A percentile compares a stretch with the other conserved stretches of the same genome.
Evolutionary conservation across 2,888 invertebrate species (phyloP).

Genomic region (Andrena haemorrhoa): DNA sequence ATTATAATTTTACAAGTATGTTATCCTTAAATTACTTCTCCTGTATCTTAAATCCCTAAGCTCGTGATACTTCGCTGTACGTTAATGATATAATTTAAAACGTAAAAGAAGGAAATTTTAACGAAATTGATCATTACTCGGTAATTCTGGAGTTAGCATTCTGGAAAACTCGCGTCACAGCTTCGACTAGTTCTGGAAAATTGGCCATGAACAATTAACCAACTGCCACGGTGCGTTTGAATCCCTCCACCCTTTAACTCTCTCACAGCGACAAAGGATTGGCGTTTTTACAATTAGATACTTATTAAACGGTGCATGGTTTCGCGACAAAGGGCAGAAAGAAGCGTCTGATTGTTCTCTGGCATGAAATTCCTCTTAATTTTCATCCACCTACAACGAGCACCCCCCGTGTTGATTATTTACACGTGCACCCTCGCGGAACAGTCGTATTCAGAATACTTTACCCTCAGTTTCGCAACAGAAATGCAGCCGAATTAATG

Average conservation of each 20-base stretch:
- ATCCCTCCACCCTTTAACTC: slow-evolving; percentile 2
- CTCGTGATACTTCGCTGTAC: no score
- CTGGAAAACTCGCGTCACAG: neutral
- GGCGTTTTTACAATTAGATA: slow-evolving; percentile 38
- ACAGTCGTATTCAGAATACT: neutral
- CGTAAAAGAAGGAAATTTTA: no score
- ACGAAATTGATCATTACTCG: no score
- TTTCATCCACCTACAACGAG: neutral
- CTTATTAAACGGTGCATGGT: slow-evolving; percentile 35
- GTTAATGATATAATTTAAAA: no score
- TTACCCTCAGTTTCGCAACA: neutral
- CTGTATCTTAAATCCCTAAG: no score
- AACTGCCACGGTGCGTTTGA: slow-evolving; percentile 13
- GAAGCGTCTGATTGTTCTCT: neutral
- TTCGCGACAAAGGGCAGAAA: neutral
- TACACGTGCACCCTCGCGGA: neutral
- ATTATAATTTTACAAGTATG: no score
- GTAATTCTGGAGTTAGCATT: neutral
- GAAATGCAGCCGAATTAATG: neutral
- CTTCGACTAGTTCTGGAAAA: slow-evolving; percentile 47
- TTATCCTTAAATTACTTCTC: no score
- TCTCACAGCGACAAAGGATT: neutral
- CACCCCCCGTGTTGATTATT: slow-evolving; percentile 8
- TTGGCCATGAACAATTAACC: slow-evolving; percentile 58
- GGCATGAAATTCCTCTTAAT: slow-evolving; percentile 36